phyloP scores from a whole-genome alignment of 2,113 vertebrate genomes.

The Xiphophorus maculatus region DNA sequence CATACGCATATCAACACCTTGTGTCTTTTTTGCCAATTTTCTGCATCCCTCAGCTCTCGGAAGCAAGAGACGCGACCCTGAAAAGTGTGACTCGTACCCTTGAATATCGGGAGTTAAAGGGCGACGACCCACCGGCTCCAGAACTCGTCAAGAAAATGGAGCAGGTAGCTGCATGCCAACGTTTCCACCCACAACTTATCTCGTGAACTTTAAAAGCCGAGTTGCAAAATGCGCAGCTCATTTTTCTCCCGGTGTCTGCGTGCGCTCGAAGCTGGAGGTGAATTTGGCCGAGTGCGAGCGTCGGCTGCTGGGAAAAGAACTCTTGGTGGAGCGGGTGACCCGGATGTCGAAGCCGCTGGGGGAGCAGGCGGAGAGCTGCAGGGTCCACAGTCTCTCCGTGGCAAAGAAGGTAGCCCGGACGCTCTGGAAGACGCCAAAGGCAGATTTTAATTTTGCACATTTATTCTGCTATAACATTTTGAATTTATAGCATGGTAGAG shows the following conservation, averaged over 20 bases:
- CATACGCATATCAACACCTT: not conserved
- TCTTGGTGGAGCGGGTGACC: conserved; percentile 86
- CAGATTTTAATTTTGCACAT: not conserved
- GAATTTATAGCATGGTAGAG: not conserved
- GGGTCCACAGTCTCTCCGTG: conserved; percentile 79
- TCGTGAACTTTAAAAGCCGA: not conserved
- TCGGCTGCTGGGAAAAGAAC: conserved; percentile 85
- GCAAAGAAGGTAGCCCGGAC: conserved; percentile 84
- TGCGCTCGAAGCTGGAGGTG: conserved; percentile 83
- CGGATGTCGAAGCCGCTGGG: conserved; percentile 76
- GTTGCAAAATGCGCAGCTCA: not conserved
- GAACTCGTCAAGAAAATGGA: conserved; percentile 87
- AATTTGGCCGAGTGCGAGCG: conserved; percentile 84
- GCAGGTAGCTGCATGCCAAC: conserved; percentile 72
- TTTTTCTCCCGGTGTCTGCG: not conserved
- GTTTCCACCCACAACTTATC: no score
- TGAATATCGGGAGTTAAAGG: conserved; percentile 77
- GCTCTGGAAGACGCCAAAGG: not conserved
- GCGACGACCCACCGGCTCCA: conserved; percentile 80
- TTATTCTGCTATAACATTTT: not conserved
- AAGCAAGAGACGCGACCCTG: conserved; percentile 83
- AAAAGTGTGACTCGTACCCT: conserved; percentile 64
- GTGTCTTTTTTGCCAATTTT: conserved; percentile 1
- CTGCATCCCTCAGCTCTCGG: conserved; percentile 80
- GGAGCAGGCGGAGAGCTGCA: conserved; percentile 72